Evolutionary conservation across 2,797 vertebrate species (phyloP).

Genomic region (Enteromius treurensis): DNA sequence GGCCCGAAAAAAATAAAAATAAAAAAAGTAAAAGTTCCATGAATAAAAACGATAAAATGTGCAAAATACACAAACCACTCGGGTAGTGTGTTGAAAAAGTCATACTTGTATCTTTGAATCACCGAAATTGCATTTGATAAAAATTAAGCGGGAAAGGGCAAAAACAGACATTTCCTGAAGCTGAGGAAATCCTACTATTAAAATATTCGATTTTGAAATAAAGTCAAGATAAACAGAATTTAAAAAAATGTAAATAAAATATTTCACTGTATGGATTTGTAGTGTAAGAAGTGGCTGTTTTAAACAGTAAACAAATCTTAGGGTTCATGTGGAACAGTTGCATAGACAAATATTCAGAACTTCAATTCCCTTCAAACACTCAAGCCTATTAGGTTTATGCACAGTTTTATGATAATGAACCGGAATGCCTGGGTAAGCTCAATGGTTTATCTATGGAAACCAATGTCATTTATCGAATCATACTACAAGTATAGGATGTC

Average conservation of each 20-base stretch:
- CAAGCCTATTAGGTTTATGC: constrained; percentile 31
- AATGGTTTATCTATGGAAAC: constrained; percentile 17
- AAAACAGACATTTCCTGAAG: constrained; percentile 22
- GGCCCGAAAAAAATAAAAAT: neutral
- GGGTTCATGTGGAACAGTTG: constrained; percentile 56
- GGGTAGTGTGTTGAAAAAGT: constrained; percentile 23
- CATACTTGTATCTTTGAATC: constrained; percentile 29
- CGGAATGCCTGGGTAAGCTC: constrained; percentile 22
- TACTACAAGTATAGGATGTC: neutral
- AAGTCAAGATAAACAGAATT: neutral
- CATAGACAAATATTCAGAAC: constrained; percentile 53
- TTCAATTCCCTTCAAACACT: constrained; percentile 36
- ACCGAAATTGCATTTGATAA: constrained; percentile 25
- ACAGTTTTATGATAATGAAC: constrained; percentile 18
- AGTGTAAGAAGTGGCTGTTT: constrained; percentile 58
- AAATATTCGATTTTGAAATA: constrained; percentile 8
- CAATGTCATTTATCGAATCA: constrained; percentile 18
- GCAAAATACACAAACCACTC: constrained; percentile 73
- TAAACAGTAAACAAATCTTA: constrained; percentile 52
- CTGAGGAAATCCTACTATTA: constrained; percentile 24
- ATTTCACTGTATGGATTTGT: constrained; percentile 49
- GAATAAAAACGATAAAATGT: constrained; percentile 67
- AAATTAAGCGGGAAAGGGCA: neutral
- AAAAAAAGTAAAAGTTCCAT: constrained; percentile 25
- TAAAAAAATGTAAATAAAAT: neutral